phyloP scores from a whole-genome alignment of 1,140 invertebrate species.

The Asbolus verrucosus region DNA sequence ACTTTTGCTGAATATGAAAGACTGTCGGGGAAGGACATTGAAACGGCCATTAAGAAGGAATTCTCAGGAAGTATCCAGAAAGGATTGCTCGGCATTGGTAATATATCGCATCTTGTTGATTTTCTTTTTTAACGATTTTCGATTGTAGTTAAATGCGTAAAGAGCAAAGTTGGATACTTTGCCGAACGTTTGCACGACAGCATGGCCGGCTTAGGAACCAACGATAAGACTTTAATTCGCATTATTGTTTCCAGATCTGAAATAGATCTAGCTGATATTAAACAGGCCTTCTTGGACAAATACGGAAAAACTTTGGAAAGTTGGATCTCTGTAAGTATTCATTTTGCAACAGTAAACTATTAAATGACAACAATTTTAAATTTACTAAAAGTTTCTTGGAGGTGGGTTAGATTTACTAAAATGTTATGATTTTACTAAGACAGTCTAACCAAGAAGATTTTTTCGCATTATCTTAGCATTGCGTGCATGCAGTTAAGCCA shows the following conservation, averaged over 20 bases:
- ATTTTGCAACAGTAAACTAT: slow-evolving; percentile 2
- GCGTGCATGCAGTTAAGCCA: too few relatives aligned
- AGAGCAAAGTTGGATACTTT: slow-evolving; percentile 93
- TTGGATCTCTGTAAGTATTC: slow-evolving; percentile 82
- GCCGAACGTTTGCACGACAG: slow-evolving; percentile 90
- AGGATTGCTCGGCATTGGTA: slow-evolving; percentile 88
- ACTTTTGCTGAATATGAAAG: slow-evolving; percentile 85
- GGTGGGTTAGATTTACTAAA: too few relatives aligned
- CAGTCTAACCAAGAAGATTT: too few relatives aligned
- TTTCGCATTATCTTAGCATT: too few relatives aligned
- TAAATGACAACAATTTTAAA: too few relatives aligned
- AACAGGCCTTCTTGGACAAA: slow-evolving; percentile 87
- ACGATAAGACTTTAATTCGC: slow-evolving; percentile 90
- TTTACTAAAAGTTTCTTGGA: slow-evolving; percentile 4
- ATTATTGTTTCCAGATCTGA: slow-evolving; percentile 92
- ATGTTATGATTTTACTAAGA: too few relatives aligned
- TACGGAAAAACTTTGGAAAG: slow-evolving; percentile 86
- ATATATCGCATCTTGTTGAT: too few relatives aligned
- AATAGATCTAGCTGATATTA: slow-evolving; percentile 92
- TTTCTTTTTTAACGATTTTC: too few relatives aligned
- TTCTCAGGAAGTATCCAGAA: slow-evolving; percentile 88
- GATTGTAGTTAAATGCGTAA: slow-evolving; percentile 85
- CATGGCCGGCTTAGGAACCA: slow-evolving; percentile 91
- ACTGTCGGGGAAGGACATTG: slow-evolving; percentile 82
- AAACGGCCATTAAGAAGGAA: slow-evolving; percentile 88